These are phyloP conservation scores for Cotesia vestalis DNA, from an alignment of 1,140 invertebrate species.

Conservation along the genomic window DNA sequence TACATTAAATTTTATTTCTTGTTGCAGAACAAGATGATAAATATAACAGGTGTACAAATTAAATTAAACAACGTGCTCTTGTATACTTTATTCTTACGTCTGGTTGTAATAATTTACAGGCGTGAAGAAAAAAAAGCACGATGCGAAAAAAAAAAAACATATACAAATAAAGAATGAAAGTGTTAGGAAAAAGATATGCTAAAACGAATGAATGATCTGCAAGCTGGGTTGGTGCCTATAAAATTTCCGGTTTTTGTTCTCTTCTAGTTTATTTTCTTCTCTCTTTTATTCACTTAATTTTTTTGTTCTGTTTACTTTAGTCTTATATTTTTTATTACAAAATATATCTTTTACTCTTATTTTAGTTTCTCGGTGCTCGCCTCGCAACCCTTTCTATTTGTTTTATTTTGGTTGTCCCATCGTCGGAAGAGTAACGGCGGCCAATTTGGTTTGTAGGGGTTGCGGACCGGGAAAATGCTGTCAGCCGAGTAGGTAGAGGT, in stretches of 20 bases:
- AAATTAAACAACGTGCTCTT: too few species aligned
- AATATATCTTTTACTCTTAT: background rate
- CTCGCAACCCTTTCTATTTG: background rate
- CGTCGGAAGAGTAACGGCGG: conserved; percentile 37
- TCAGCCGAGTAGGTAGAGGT: background rate
- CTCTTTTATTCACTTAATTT: background rate
- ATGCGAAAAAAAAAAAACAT: too few species aligned
- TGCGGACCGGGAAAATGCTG: conserved; percentile 16
- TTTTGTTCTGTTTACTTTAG: too few species aligned
- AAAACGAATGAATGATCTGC: conserved; percentile 22
- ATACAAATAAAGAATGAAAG: background rate
- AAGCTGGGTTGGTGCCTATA: conserved; percentile 14
- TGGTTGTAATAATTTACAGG: too few species aligned
- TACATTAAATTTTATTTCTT: too few species aligned
- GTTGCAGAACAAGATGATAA: too few species aligned
- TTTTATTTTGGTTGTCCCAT: conserved; percentile 37
- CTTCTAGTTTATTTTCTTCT: conserved; percentile 2
- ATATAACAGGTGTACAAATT: too few species aligned
- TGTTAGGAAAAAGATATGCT: conserved; percentile 14
- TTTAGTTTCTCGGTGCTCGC: conserved; percentile 1
- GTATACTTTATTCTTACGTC: too few species aligned
- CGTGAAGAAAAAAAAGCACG: too few species aligned
- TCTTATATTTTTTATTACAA: background rate
- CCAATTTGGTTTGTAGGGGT: conserved; percentile 38
- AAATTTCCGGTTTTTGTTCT: conserved; percentile 15